Base-by-base conservation (phyloP, 2,888 invertebrate genomes). In the Tupiocoris notatus region DNA sequence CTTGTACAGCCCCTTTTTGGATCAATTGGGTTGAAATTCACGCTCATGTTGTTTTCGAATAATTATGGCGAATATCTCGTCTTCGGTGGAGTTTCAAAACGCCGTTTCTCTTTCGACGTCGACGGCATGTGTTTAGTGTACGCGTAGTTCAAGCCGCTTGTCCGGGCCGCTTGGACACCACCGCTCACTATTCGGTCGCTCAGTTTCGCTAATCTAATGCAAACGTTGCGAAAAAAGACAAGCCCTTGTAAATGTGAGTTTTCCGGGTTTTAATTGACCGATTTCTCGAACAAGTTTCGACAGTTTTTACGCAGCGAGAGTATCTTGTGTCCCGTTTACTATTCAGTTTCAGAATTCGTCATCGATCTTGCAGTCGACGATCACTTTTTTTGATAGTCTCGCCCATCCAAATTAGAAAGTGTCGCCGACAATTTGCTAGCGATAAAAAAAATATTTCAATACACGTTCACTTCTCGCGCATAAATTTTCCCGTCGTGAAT, bases 171-270 rank as follows among this genome's bases (percentile, higher is more conserved):
- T 39, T n/a, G 21, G 58, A 20, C 54, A 21, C 58, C 39, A 75
- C 22, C 21, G 57, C 58, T 18, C 67, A 75, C 56, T 54, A 73
- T 61, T 63, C 54, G 56, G 73, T 17, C 64, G 63, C 62, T 64
- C 59, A 61, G 58, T 16, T 76, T 75, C 24, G 68, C 77, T 57
- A 62, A 67, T 39, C 79, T 79, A 77, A 94, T 95, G 94, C 94
- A 95, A 91, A 94, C 94, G 83, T 88, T 95, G 86, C 89, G 95
- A 85, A 94, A 94, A 88, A 93, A 93, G 89, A 94, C 93, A 84
- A 94, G 94, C 87, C 94, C 94, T 85, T 91, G 93, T 87, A 94
- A 95, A 90, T 94, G 94, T 94, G 88, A 94, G 94, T 93, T 64
- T 20, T 3, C 54, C n/a, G n/a, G n/a, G n/a, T n/a, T n/a, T n/a